phyloP scores from a whole-genome alignment of 1,140 invertebrate species.

The Sarcophaga peregrina region DNA sequence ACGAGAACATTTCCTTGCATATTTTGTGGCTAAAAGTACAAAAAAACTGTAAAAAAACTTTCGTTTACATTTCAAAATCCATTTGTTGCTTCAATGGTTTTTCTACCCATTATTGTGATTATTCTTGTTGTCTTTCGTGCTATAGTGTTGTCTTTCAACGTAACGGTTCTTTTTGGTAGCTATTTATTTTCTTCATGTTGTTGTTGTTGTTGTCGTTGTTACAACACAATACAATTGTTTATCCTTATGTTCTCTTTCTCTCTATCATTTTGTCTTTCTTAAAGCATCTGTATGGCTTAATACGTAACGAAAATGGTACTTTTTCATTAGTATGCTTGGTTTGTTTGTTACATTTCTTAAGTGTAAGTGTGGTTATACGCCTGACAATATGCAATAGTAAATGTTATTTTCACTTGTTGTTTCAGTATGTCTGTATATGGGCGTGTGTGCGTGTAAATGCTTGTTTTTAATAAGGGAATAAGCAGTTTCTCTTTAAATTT shows the following conservation, averaged over 20 bases:
- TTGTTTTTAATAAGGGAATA: too few relatives aligned
- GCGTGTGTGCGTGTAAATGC: too few relatives aligned
- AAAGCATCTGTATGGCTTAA: conserved; percentile 31
- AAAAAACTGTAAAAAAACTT: not conserved
- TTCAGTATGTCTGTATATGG: too few relatives aligned
- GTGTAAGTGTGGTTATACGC: not conserved
- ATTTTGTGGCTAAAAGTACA: conserved; percentile 24
- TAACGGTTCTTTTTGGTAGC: not conserved
- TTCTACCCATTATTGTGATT: too few relatives aligned
- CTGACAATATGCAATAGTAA: conserved; percentile 40
- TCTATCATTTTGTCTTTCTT: not conserved
- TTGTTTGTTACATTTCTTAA: not conserved
- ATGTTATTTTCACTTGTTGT: not conserved
- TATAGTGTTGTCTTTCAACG: too few relatives aligned
- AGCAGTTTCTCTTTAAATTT: not conserved
- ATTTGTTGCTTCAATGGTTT: conserved; percentile 38
- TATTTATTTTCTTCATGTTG: not conserved
- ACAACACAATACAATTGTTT: not conserved
- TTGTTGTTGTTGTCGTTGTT: not conserved
- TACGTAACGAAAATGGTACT: conserved; percentile 32
- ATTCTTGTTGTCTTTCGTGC: too few relatives aligned
- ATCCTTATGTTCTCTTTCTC: not conserved
- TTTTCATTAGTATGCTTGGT: not conserved
- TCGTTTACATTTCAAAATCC: conserved; percentile 22
- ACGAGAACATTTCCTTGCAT: conserved; percentile 18